These are phyloP conservation scores for Gobio occitaniae DNA, from an alignment of 2,797 vertebrate genomes.

Conservation along the genomic window DNA sequence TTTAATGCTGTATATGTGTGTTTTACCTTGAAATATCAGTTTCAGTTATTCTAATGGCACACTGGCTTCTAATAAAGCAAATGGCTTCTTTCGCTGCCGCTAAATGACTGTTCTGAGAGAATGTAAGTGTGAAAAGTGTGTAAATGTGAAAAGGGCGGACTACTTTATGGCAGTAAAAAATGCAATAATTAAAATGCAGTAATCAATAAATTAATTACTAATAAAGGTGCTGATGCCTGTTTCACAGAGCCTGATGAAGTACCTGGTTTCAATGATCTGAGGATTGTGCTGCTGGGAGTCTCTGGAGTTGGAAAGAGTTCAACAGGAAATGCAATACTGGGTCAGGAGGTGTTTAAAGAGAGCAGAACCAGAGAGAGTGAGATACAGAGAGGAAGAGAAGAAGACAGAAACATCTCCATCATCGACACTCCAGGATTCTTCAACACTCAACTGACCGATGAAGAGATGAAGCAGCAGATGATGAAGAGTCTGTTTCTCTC, in stretches of 20 bases:
- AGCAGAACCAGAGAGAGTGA: constrained; percentile 20
- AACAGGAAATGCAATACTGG: constrained; percentile 41
- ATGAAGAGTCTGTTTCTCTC: not conserved
- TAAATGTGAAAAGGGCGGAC: no score
- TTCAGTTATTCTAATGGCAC: no score
- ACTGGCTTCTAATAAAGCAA: no score
- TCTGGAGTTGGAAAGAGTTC: constrained; percentile 39
- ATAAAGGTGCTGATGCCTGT: not conserved
- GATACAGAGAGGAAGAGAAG: not conserved
- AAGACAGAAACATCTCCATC: constrained; percentile 40
- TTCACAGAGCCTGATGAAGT: not conserved
- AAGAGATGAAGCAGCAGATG: constrained; percentile 24
- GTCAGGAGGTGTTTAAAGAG: not conserved
- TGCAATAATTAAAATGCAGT: not conserved
- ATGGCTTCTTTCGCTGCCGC: no score
- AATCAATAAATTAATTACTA: not conserved
- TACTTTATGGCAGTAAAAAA: not conserved
- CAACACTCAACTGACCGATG: not conserved
- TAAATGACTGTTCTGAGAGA: no score
- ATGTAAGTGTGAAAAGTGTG: not conserved
- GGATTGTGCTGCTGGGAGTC: constrained; percentile 41
- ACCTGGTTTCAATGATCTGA: not conserved
- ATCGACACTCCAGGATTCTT: constrained; percentile 54
- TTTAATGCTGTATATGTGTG: no score
- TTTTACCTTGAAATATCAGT: no score